Conservation (phyloP, 2,888 invertebrate species). For the Lepidochrysops patricia region DNA sequence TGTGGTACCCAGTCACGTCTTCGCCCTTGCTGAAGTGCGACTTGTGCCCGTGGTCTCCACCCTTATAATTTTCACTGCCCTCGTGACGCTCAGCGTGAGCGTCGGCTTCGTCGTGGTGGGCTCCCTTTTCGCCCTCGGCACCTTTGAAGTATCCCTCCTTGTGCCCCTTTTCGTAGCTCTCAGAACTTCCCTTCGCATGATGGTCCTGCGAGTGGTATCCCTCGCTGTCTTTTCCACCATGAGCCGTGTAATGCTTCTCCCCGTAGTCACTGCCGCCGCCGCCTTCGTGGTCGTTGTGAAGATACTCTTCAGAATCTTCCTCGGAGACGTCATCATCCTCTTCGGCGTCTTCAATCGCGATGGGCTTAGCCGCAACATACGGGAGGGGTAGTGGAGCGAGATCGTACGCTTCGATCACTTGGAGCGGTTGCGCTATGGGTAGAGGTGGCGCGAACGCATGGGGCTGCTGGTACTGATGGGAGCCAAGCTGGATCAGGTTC, state of each 20-base stretch:
- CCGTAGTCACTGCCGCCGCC: conserved; percentile 66
- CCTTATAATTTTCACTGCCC: conserved; percentile 67
- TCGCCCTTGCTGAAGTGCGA: conserved; percentile 80
- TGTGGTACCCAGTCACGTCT: conserved; percentile 81
- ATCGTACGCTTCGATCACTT: conserved; percentile 45
- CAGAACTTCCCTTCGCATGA: conserved; percentile 72
- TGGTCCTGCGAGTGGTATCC: conserved; percentile 70
- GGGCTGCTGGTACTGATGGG: conserved; percentile 45
- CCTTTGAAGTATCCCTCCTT: conserved; percentile 70
- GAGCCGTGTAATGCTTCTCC: conserved; percentile 59
- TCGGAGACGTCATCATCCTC: conserved; percentile 43
- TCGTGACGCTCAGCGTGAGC: conserved; percentile 73
- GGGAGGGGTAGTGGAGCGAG: conserved; percentile 50
- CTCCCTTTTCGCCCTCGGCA: conserved; percentile 69
- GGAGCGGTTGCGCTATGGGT: conserved; percentile 39
- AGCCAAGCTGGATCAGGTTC: conserved; percentile 57
- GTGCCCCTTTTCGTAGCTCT: conserved; percentile 69
- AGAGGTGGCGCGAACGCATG: conserved; percentile 43
- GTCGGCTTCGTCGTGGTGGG: conserved; percentile 68
- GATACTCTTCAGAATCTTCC: conserved; percentile 24
- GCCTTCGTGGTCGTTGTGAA: conserved; percentile 39
- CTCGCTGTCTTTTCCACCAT: conserved; percentile 73
- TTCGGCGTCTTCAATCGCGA: conserved; percentile 44
- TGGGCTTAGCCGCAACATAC: conserved; percentile 50
- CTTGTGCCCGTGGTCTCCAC: conserved; percentile 73